Evolutionary conservation across 2,113 vertebrate genomes (phyloP), one percentile per base, ranked within the genome.

Genomic region (Nycticryphes semicollaris): DNA sequence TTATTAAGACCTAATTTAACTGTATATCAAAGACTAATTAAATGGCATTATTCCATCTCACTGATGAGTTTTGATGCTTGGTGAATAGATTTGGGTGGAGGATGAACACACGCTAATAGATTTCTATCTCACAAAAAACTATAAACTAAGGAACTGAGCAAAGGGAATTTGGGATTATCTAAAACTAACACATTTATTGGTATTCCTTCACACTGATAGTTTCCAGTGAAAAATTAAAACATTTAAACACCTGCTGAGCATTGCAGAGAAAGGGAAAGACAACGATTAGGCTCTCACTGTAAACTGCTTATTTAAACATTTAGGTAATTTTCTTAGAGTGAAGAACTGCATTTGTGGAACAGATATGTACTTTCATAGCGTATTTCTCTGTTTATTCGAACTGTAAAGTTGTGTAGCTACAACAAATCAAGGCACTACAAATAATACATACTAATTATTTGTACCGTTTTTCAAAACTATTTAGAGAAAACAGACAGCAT

Each of bases 1-100:
- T 98, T 98, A 98, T 98, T 98, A 98, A 98, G 98, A 97, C 97
- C 98, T 98, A 98, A 98, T 98, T 98, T 98, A 98, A 97, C 98
- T 98, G 98, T 98, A 98, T 98, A 98, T 98, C 98, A 98, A 98
- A 98, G 97, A 98, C 98, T 98, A 98, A 98, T 98, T 98, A 98
- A 98, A 98, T 98, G 97, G 98, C 98, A 98, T 98, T 98, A 98
- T 98, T 98, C 97, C 97, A 98, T 98, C 98, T 98, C 97, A 97
- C 97, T 98, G 98, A 98, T 98, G 97, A 98, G 97, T 98, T 98
- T 96, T 98, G 98, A 98, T 98, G 97, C 94, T 96, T 84, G 89
- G 97, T 97, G 97, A 98, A 98, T 98, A 98, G 97, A 98, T 97
- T 97, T 97, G 90, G 97, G 97, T 98, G 91, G 96, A 97, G 97